Percentiles rank a stretch among this genome's conserved stretches.
Conservation (phyloP, 2,797 vertebrate species). For the Premnoplex brunnescens region DNA sequence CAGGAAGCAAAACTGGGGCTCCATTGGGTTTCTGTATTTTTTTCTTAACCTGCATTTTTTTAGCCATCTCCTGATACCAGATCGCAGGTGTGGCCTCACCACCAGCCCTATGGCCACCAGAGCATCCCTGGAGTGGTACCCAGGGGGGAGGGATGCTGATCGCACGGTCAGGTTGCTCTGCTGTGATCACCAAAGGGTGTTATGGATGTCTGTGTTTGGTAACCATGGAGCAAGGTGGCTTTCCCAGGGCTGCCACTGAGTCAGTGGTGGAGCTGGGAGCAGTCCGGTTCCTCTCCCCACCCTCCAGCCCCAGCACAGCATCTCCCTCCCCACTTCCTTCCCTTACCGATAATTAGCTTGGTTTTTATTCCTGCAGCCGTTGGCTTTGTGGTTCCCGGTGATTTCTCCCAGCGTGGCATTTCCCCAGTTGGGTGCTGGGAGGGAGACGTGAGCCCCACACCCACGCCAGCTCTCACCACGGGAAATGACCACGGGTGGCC, state of each 20-base stretch:
- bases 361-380: not conserved
- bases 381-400: not conserved
- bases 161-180: fast-evolving
- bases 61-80: not conserved
- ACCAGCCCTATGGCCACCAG: fast-evolving
- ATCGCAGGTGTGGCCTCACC: not conserved
- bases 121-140: not conserved
- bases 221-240: not conserved
- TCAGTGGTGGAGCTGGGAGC: not conserved
- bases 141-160: not conserved
- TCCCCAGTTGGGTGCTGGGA: not conserved
- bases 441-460: not conserved
- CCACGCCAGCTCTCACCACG: not conserved
- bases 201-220: not conserved
- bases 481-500: slow-evolving; percentile 26
- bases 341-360: not conserved
- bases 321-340: slow-evolving; percentile 53
- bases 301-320: not conserved
- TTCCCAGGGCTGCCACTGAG: slow-evolving; percentile 27
- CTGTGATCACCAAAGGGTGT: not conserved
- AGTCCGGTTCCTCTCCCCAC: slow-evolving; percentile 17
- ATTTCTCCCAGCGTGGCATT: not conserved
- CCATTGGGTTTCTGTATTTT: not conserved
- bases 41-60: not conserved
- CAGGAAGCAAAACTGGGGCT: slow-evolving; percentile 33